Base-by-base conservation (phyloP, 2,113 vertebrate species). In the Phyllopteryx taeniolatus region DNA sequence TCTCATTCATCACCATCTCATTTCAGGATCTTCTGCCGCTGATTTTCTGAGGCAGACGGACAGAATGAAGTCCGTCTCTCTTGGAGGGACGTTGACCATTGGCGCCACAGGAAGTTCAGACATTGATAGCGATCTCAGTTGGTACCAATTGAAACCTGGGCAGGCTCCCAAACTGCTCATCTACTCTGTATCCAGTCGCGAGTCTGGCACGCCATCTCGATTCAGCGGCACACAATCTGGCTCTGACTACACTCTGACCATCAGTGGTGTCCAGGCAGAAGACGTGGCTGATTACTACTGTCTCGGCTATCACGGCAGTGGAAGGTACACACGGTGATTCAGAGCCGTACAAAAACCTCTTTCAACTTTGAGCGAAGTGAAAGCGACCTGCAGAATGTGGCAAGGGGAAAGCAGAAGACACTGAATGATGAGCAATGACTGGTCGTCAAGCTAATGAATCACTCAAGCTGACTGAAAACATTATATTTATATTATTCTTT, bases 101-200 rank as follows among this genome's bases (percentile, higher is more conserved):
- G 81, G 61, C 0, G 73, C 79, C 63, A 78, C 51, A 67, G 79
- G 72, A 11, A 85, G 73, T 81, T 78, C 47, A 39, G 4, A 53
- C 14, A 73, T 80, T 54, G 74, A 49, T 56, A 1, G 0, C 76
- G 22, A 57, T 73, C 33, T 87, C 13, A 43, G 35, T 0, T 88
- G 85, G 85, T 89, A 89, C 68, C 83, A 85, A 20, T 82, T 86
- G 74, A 92, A 88, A 87, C 63, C 81, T 43, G 89, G 80, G 71
- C 60, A 88, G 51, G 6, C 69, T 68, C 86, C 85, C 20, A 89
- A 90, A 76, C 88, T 79, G 22, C 82, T 91, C 2, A 86, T 92
- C 44, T 83, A 84, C 22, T 0, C 0, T 0, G 19, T 2, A n/a
- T 82, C 56, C 42, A 71, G 0, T 14, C 15, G 0, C 0, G 0